Evolutionary conservation across 2,113 vertebrate genomes (phyloP), one percentile per base, ranked within the genome.

Genomic region (Phaethornis superciliosus): DNA sequence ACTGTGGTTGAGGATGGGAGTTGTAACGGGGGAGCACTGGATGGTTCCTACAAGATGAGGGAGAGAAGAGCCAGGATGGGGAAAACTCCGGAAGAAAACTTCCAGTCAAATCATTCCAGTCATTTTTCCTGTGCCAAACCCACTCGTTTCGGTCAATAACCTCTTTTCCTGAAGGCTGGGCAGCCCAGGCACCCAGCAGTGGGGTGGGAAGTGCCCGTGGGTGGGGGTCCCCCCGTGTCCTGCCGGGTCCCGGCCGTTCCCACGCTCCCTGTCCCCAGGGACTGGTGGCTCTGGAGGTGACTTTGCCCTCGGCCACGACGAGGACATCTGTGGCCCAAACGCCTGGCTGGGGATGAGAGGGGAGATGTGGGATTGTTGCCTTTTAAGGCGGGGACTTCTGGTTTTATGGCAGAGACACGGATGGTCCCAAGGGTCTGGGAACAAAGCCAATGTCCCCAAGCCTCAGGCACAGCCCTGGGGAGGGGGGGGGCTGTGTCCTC

Each of bases 21-120:
- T 9, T 87, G 78, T 46, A 17, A 17, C 1, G 2, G 84, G 40
- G 72, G 65, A 87, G 56, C 6, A 4, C 63, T 33, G 4, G 69
- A 30, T 65, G 81, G 60, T 56, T 84, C 11, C 60, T 35, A 7
- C 47, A 12, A 65, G 77, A 42, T 0, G 2, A 69, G 64, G 74
- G 17, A 20, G 24, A 18, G 27, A 51, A 12, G 49, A 56, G 59
- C 59, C 55, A 21, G 52, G 52, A 16, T 40, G 3, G 2, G 55
- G 7, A 35, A 51, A n/a, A 2, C 5, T 46, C 5, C 1, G 62
- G 65, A 12, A 40, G 52, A 9, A 32, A 71, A 33, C 4, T 12
- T 37, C 4, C 0, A 22, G 32, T n/a, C 10, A 10, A 15, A 46
- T 4, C 0, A 1, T 59, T 17, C 0, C 28, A 9, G 30, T 12